Percentiles rank a stretch among this genome's conserved stretches.
Conservation (phyloP, 2,888 invertebrate species). For the Noctua fimbriata region DNA sequence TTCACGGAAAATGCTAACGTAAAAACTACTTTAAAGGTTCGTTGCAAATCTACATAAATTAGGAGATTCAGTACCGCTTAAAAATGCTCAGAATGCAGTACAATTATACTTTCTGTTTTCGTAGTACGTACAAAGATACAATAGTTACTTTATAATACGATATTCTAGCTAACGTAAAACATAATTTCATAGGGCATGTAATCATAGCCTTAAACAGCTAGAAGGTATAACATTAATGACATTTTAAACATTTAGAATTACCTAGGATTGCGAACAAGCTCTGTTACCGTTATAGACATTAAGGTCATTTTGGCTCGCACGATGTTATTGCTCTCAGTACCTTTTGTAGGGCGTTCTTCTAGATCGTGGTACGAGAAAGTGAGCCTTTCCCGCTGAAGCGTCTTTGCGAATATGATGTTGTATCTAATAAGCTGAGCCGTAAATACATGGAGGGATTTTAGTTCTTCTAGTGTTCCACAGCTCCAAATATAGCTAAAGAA, state of each 20-base stretch:
- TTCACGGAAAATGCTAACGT: not conserved
- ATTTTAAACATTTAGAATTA: constrained; percentile 52
- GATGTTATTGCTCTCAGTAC: constrained; percentile 47
- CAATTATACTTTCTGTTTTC: not conserved
- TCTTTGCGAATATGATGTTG: constrained; percentile 12
- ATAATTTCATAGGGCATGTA: constrained; percentile 14
- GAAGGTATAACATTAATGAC: constrained; percentile 43
- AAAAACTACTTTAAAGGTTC: constrained; percentile 8
- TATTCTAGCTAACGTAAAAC: constrained; percentile 1
- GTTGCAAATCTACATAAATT: constrained; percentile 13
- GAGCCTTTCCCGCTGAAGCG: constrained; percentile 4
- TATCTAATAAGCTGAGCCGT: constrained; percentile 21
- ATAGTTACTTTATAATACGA: not conserved
- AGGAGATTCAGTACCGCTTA: not conserved
- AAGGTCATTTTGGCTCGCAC: constrained; percentile 66
- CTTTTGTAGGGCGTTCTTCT: constrained; percentile 15
- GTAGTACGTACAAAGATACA: not conserved
- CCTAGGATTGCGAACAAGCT: constrained; percentile 41
- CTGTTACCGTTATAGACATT: constrained; percentile 45
- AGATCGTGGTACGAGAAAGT: constrained; percentile 25
- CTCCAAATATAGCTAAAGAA: not conserved
- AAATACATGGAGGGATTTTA: not conserved
- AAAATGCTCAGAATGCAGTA: constrained; percentile 10
- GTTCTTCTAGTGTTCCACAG: not conserved
- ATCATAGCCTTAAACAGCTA: constrained; percentile 32